phyloP scores from a whole-genome alignment of 1,140 invertebrate genomes.

The Bactericera cockerelli region DNA sequence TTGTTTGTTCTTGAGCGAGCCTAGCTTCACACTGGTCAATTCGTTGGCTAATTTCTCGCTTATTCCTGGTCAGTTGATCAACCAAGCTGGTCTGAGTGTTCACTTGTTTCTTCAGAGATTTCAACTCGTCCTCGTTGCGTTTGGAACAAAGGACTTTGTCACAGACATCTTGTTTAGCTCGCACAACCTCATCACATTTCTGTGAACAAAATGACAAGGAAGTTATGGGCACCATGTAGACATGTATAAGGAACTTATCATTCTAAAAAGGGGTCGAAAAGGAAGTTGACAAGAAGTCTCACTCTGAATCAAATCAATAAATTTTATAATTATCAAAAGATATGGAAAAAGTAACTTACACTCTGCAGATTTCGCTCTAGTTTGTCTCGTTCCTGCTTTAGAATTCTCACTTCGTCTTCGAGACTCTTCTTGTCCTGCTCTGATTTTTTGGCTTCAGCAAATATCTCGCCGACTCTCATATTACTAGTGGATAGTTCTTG shows the following conservation, averaged over 20 bases:
- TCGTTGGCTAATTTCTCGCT: too few relatives aligned
- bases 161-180: not conserved
- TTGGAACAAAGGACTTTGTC: not conserved
- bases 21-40: too few relatives aligned
- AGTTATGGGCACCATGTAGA: too few relatives aligned
- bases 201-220: too few relatives aligned
- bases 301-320: too few relatives aligned
- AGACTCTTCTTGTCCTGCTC: not conserved
- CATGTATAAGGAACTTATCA: too few relatives aligned
- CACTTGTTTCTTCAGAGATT: not conserved
- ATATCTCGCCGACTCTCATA: not conserved
- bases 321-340: too few relatives aligned
- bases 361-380: not conserved
- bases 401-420: not conserved
- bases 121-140: not conserved
- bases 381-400: not conserved
- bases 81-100: not conserved
- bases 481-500: not conserved
- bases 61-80: not conserved
- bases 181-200: not conserved
- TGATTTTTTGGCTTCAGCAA: not conserved
- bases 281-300: too few relatives aligned
- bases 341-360: constrained; percentile 6
- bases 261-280: too few relatives aligned
- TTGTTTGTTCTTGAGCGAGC: too few relatives aligned